Percentiles rank a stretch among this genome's conserved stretches.
Evolutionary conservation across 2,888 invertebrate genomes (phyloP).

Genomic region (Cordilura impudica): DNA sequence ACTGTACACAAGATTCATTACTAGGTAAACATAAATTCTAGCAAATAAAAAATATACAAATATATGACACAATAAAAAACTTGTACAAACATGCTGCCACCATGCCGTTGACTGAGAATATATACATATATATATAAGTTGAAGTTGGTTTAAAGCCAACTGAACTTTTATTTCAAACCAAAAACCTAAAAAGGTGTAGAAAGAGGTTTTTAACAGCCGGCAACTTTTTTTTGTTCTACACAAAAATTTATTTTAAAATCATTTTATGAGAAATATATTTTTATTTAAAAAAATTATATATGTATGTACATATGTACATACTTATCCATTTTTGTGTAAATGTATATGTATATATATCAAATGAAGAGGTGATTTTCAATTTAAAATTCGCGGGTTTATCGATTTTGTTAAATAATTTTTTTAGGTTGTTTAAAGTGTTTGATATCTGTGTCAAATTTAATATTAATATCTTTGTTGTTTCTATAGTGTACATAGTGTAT

Average conservation of each 20-base stretch:
- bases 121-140: too few species aligned
- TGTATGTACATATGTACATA: neutral
- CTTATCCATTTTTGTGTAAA: neutral
- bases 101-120: neutral
- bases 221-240: neutral
- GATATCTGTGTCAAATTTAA: too few species aligned
- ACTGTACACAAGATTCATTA: conserved; percentile 59
- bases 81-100: neutral
- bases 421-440: too few species aligned
- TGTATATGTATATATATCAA: neutral
- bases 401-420: too few species aligned
- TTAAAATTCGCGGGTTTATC: too few species aligned
- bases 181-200: neutral
- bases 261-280: neutral
- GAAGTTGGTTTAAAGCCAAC: too few species aligned
- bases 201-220: neutral
- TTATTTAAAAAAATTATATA: neutral
- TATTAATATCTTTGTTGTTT: too few species aligned
- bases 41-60: neutral
- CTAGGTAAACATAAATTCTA: conserved; percentile 58
- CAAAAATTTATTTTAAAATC: neutral
- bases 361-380: too few species aligned
- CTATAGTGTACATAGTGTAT: too few species aligned
- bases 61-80: neutral
- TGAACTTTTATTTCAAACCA: neutral